Conservation (phyloP, 2,888 invertebrate genomes). For the Tuta absoluta region DNA sequence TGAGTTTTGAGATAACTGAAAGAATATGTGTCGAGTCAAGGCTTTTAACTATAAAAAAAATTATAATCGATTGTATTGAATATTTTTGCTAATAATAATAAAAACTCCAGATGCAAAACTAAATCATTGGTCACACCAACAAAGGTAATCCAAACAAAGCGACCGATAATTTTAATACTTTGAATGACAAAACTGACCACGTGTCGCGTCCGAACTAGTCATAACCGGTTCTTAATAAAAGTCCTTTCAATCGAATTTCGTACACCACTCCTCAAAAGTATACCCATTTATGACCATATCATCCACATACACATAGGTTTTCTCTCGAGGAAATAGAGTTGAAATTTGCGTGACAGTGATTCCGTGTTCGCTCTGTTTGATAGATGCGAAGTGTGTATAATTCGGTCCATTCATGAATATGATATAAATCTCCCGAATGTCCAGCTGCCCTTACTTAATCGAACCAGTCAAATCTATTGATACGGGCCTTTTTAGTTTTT, state of each 20-base stretch:
- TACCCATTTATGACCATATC: not conserved
- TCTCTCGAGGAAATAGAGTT: not conserved
- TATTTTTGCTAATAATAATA: constrained; percentile 1
- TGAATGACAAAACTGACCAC: constrained; percentile 76
- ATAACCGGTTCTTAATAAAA: constrained; percentile 72
- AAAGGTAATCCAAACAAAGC: constrained; percentile 58
- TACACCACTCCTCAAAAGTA: constrained; percentile 46
- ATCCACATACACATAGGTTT: not conserved
- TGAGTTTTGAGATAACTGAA: not conserved
- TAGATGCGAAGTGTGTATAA: constrained; percentile 34
- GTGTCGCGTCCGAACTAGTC: constrained; percentile 74
- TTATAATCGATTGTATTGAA: not conserved
- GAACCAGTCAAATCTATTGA: constrained; percentile 59
- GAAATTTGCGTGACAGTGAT: not conserved
- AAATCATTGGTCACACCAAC: constrained; percentile 44
- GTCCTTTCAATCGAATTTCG: constrained; percentile 72
- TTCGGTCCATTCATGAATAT: constrained; percentile 47
- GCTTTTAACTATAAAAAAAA: too few relatives aligned
- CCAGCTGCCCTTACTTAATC: constrained; percentile 66
- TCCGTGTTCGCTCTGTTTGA: not conserved
- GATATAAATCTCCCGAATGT: constrained; percentile 53
- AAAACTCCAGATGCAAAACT: constrained; percentile 30
- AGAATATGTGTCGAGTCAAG: too few relatives aligned
- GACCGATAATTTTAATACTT: constrained; percentile 70
- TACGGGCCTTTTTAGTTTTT: constrained; percentile 48